Evolutionary conservation across 2,797 vertebrate genomes (phyloP).

Genomic region (Trachurus trachurus): DNA sequence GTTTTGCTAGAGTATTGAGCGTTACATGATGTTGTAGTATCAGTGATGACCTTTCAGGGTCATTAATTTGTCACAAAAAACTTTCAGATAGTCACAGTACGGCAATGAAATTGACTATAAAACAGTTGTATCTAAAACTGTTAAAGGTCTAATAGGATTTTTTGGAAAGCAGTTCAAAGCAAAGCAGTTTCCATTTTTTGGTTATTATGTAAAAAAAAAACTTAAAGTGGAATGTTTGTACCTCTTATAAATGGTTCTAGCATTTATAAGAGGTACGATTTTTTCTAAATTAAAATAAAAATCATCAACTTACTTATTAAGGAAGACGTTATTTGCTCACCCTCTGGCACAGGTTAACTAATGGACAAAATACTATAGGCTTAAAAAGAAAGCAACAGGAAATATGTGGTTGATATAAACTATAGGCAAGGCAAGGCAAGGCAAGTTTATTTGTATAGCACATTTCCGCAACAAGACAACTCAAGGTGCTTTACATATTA

Average conservation of each 20-base stretch:
- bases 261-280: background rate
- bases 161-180: no score
- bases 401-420: slow-evolving; percentile 3
- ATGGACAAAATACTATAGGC: background rate
- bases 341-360: background rate
- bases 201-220: no score
- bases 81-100: background rate
- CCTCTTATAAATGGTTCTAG: no score
- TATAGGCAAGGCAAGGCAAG: no score
- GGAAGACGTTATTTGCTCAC: background rate
- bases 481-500: no score
- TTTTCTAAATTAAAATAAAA: background rate
- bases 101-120: no score
- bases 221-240: background rate
- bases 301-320: background rate
- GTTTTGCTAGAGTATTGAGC: background rate
- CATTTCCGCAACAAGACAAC: no score
- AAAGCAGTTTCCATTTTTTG: background rate
- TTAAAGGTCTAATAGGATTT: background rate
- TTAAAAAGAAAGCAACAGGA: background rate
- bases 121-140: background rate
- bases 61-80: background rate
- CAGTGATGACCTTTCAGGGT: background rate
- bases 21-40: background rate
- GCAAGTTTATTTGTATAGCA: no score